These are phyloP conservation scores for Phalloptychus januarius DNA, from an alignment of 2,797 vertebrate species.

Conservation along the genomic window DNA sequence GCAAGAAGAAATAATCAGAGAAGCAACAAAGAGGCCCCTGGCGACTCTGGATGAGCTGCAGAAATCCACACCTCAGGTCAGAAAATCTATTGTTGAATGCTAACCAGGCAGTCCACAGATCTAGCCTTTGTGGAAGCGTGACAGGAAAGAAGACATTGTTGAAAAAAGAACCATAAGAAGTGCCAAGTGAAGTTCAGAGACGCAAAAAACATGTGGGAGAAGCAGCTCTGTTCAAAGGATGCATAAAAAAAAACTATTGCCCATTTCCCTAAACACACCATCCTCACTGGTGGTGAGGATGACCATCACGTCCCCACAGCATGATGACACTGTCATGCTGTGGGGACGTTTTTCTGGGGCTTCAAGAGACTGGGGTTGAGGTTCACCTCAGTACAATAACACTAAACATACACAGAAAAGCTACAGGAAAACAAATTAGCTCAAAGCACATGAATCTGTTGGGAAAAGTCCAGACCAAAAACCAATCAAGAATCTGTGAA, in stretches of 20 bases:
- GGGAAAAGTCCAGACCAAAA: not conserved
- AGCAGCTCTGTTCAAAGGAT: not conserved
- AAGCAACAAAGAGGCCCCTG: not conserved
- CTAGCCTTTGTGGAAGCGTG: not conserved
- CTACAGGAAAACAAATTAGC: not conserved
- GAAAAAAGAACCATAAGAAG: not conserved
- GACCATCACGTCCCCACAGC: not conserved
- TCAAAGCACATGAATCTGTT: not conserved
- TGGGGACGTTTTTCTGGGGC: not conserved
- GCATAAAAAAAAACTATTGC: not conserved
- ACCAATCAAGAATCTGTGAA: not conserved
- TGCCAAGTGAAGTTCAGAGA: not conserved
- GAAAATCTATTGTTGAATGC: not conserved
- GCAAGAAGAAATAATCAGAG: constrained; percentile 1
- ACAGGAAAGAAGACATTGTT: not conserved
- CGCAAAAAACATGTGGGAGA: not conserved
- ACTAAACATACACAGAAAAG: not conserved
- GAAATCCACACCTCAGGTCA: not conserved
- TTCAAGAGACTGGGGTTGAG: not conserved
- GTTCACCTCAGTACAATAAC: not conserved
- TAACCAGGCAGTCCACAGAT: not conserved
- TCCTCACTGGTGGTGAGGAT: not conserved
- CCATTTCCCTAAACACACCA: not conserved
- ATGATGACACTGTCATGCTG: not conserved
- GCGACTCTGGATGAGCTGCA: not conserved